Evolutionary conservation across 2,888 invertebrate genomes (phyloP), one percentile per base, ranked within the genome.

Genomic region (Athalia rosae): DNA sequence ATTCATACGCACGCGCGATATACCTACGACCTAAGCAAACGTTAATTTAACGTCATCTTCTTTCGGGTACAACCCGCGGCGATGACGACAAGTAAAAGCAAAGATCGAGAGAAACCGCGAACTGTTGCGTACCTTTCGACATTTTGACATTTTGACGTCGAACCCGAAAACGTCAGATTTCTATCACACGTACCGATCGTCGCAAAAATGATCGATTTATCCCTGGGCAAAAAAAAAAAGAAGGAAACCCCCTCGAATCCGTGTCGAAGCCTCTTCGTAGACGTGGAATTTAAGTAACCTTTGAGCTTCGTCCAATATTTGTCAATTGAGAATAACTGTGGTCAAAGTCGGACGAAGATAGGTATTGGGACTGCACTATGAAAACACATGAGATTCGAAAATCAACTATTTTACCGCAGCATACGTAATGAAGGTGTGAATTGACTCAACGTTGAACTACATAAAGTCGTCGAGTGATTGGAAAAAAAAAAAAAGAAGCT

Each of bases 311-410:
- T 69, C 69, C 56, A 53, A 48, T 66, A 2, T 62, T 41, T 56
- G 28, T 41, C 6, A 8, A 69, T 69, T 69, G 53, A n/a, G 69
- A 69, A 69, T 69, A 69, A 28, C 15, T 13, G 47, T 66, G 50
- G 48, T 66, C 69, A 69, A 53, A 53, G 53, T 45, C 69, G n/a
- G 28, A 53, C 4, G n/a, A 47, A 53, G 67, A 69, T 69, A 56
- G 2, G 2, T 28, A 69, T 41, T 43, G 43, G 43, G n/a, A 53
- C 66, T 45, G n/a, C 43, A 41, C n/a, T 11, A n/a, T 8, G 15
- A 28, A 63, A 47, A 64, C n/a, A 7, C 43, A 28, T 28, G 2
- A 28, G 28, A 28, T 28, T 28, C 0, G 28, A 28, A 28, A 28
- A 2, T 28, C 28, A 28, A 28, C 28, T 28, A 28, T 28, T 28